phyloP scores from a whole-genome alignment of 2,888 invertebrate species.

The Elysia crispata region DNA sequence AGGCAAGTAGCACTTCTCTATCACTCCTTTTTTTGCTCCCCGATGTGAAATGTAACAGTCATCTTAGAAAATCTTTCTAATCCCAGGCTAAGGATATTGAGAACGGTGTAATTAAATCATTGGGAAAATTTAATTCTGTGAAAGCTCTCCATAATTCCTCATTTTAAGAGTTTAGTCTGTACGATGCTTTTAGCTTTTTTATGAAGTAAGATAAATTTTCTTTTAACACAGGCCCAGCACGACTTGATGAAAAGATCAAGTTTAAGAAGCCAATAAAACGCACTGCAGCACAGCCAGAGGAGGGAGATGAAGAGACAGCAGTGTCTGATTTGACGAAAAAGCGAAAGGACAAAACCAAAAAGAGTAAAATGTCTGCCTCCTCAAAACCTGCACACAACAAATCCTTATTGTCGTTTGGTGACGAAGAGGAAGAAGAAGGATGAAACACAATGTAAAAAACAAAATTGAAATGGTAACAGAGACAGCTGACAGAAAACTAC shows the following conservation, averaged over 20 bases:
- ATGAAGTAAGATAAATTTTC: no score
- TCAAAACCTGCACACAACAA: conserved; percentile 54
- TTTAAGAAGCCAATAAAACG: conserved; percentile 70
- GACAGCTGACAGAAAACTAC: background rate
- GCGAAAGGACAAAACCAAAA: conserved; percentile 54
- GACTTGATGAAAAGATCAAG: conserved; percentile 62
- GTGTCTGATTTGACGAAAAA: conserved; percentile 46
- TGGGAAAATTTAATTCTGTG: no score
- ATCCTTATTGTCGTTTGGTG: conserved; percentile 68
- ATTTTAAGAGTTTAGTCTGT: no score
- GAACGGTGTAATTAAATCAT: no score
- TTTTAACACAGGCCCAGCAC: conserved; percentile 48
- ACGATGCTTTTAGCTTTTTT: no score
- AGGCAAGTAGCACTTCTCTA: no score
- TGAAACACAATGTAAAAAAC: background rate
- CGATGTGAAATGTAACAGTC: no score
- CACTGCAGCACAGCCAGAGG: conserved; percentile 22
- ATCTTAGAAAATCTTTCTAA: no score
- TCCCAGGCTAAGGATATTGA: no score
- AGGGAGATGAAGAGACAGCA: conserved; percentile 33
- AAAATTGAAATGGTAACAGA: background rate
- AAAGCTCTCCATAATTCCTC: no score
- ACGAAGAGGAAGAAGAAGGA: conserved; percentile 66
- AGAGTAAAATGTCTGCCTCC: conserved; percentile 57
- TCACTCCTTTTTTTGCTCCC: no score